A percentile compares a stretch with the other conserved stretches of the same genome.
Conservation (phyloP, 2,888 invertebrate genomes). For the Nephrotoma guestfalica region DNA sequence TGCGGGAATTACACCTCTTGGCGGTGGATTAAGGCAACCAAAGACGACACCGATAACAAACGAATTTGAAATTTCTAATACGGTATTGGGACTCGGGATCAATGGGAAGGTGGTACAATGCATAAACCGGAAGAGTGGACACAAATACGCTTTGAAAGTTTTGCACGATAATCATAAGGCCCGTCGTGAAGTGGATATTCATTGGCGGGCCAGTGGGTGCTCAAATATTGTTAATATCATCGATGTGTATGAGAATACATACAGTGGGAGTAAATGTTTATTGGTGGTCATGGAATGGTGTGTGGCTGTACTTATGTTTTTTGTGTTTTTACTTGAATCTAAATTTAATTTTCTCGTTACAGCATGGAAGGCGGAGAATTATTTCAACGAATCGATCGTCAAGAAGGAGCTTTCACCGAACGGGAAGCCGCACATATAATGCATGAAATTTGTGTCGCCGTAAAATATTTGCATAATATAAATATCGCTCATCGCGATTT, state of each 20-base stretch:
- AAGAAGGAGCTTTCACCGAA: conserved; percentile 93
- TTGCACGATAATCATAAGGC: conserved; percentile 87
- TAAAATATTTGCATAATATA: conserved; percentile 81
- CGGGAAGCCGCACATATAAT: conserved; percentile 91
- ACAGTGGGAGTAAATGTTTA: conserved; percentile 78
- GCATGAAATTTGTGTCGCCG: conserved; percentile 91
- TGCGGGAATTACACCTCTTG: background rate
- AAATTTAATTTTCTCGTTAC: conserved; percentile 8
- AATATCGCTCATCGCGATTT: conserved; percentile 96
- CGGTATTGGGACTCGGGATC: conserved; percentile 90
- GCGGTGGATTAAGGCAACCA: conserved; percentile 21
- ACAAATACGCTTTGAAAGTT: conserved; percentile 87
- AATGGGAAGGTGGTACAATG: conserved; percentile 99
- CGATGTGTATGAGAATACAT: conserved; percentile 96
- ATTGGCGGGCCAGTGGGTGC: conserved; percentile 85
- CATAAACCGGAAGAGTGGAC: conserved; percentile 55
- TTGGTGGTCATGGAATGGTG: conserved; percentile 99
- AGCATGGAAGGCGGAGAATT: conserved; percentile 97
- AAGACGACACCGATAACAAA: conserved; percentile 74
- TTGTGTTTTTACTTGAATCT: background rate
- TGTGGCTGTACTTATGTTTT: conserved; percentile 15
- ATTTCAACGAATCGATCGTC: conserved; percentile 87
- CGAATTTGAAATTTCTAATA: conserved; percentile 84
- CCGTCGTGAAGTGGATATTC: conserved; percentile 85
- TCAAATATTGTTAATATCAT: conserved; percentile 77